Conservation (phyloP, 2,113 vertebrate species). For the Zootoca vivipara region DNA sequence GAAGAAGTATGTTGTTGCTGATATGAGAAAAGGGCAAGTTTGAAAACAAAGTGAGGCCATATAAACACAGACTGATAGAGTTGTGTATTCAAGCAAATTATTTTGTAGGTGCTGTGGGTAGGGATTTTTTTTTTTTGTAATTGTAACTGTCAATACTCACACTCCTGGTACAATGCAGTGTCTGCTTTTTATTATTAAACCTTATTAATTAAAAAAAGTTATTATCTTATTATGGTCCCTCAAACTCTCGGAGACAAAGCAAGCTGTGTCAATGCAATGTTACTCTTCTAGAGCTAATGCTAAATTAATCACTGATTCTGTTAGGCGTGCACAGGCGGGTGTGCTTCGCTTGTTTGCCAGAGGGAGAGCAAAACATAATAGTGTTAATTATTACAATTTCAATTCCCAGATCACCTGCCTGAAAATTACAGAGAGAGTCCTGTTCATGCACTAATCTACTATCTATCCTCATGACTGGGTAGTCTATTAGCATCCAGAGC, state of each 20-base stretch:
- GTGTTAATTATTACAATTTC: constrained; percentile 71
- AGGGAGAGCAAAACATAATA: constrained; percentile 64
- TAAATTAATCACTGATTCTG: constrained; percentile 58
- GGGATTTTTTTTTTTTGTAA: neutral
- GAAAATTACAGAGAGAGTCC: constrained; percentile 50
- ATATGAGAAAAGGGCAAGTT: neutral
- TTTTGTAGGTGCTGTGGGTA: neutral
- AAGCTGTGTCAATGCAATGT: neutral
- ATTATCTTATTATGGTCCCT: neutral
- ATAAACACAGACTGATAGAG: neutral
- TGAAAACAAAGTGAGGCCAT: neutral
- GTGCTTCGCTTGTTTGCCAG: constrained; percentile 67
- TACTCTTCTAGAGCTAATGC: neutral
- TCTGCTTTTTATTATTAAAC: rapidly evolving
- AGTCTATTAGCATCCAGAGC: constrained; percentile 43
- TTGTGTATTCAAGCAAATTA: rapidly evolving
- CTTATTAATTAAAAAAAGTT: too few relatives aligned
- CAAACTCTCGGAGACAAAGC: neutral
- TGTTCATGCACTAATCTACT: constrained; percentile 21
- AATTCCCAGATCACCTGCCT: constrained; percentile 67
- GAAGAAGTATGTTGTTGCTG: neutral
- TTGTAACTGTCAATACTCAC: neutral
- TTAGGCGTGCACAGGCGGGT: constrained; percentile 54
- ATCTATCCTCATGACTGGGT: constrained; percentile 54
- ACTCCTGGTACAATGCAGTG: neutral